These are phyloP conservation scores for Rhorus exstirpatorius DNA, from an alignment of 2,888 invertebrate genomes.

Conservation along the genomic window DNA sequence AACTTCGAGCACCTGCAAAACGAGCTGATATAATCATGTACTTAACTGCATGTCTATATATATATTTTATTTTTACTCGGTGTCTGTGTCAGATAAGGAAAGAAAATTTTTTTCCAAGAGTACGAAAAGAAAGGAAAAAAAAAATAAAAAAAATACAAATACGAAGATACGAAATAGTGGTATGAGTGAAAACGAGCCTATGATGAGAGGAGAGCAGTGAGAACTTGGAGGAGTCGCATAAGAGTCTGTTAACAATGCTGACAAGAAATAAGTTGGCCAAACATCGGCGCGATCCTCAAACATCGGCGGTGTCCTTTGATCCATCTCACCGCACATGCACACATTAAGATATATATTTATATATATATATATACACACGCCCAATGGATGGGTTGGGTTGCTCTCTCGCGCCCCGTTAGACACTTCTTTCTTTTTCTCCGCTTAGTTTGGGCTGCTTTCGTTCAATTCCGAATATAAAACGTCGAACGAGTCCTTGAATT, in stretches of 20 bases:
- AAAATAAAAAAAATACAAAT: slow-evolving; percentile 12
- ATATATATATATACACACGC: slow-evolving; percentile 18
- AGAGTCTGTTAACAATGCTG: slow-evolving; percentile 76
- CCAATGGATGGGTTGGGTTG: slow-evolving; percentile 2
- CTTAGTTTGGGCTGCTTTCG: not conserved
- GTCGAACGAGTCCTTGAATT: not conserved
- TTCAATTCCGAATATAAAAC: not conserved
- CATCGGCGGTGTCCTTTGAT: slow-evolving; percentile 76
- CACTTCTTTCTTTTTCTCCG: slow-evolving; percentile 54
- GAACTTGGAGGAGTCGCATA: slow-evolving; percentile 50
- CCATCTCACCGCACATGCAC: slow-evolving; percentile 53
- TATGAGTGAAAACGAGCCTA: slow-evolving; percentile 54
- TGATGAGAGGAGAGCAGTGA: slow-evolving; percentile 54
- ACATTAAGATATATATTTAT: slow-evolving; percentile 22
- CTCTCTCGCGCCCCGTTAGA: slow-evolving; percentile 47
- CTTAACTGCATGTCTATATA: not conserved
- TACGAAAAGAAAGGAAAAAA: slow-evolving; percentile 20
- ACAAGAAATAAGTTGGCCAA: slow-evolving; percentile 77
- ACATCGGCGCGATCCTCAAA: slow-evolving; percentile 77
- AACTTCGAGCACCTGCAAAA: slow-evolving; percentile 53
- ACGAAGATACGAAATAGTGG: slow-evolving; percentile 43
- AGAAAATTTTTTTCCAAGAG: slow-evolving; percentile 36
- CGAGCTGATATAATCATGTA: slow-evolving; percentile 48
- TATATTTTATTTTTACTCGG: slow-evolving; percentile 3
- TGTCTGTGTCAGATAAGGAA: slow-evolving; percentile 40